Conservation (phyloP, 2,797 vertebrate species). For the Staurois parvus region DNA sequence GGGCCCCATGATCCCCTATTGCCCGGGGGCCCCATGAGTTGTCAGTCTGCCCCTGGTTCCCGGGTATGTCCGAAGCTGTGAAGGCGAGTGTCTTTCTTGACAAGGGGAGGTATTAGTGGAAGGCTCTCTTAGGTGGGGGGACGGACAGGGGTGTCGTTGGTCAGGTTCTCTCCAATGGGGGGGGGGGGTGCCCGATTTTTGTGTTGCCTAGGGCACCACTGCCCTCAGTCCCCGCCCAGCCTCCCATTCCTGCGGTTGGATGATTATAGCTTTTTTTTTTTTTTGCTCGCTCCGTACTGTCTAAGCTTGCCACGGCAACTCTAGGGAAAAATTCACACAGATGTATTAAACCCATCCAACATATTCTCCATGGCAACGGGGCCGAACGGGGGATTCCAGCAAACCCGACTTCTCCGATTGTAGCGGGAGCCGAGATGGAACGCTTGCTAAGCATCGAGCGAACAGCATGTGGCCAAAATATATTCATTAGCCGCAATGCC, state of each 20-base stretch:
- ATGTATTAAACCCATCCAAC: conserved; percentile 70
- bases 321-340: conserved; percentile 72
- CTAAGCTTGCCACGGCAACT: conserved; percentile 71
- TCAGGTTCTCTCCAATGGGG: no score
- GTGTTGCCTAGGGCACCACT: no score
- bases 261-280: conserved; percentile 69
- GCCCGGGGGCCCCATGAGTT: no score
- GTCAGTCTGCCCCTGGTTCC: no score
- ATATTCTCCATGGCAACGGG: conserved; percentile 81
- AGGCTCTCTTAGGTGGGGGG: no score
- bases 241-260: conserved; percentile 69
- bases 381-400: conserved; percentile 67
- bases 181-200: no score
- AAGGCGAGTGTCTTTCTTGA: no score
- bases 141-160: no score
- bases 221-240: conserved; percentile 65
- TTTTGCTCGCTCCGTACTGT: conserved; percentile 68
- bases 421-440: conserved; percentile 58
- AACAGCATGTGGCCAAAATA: conserved; percentile 10
- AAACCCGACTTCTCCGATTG: conserved; percentile 58
- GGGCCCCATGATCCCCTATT: no score
- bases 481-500: conserved; percentile 65
- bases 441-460: conserved; percentile 47
- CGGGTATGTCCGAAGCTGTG: no score
- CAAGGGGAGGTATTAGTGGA: no score